Conservation (phyloP, 1,140 invertebrate genomes). For the Monomorium pharaonis region DNA sequence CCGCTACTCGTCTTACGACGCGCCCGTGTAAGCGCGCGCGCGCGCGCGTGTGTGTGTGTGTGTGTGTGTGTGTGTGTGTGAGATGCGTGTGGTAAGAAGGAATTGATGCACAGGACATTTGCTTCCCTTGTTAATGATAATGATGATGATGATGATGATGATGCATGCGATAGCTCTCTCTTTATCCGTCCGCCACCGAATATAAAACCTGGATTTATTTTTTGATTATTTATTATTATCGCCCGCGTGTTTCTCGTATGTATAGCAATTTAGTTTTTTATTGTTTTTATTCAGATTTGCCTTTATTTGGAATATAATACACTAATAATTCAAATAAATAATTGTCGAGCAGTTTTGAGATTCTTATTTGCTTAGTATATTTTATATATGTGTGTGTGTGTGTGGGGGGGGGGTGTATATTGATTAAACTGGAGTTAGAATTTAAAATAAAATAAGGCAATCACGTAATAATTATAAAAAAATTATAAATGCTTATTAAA, state of each 20-base stretch:
- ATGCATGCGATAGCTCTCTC: not conserved
- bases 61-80: too few relatives aligned
- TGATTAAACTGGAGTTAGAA: not conserved
- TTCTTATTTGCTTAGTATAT: not conserved
- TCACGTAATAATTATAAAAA: not conserved
- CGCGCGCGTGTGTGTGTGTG: not conserved
- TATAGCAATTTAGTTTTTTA: not conserved
- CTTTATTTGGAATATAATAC: too few relatives aligned
- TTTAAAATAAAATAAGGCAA: not conserved
- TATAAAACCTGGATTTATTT: not conserved
- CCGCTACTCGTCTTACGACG: slow-evolving; percentile 74
- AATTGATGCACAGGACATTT: slow-evolving; percentile 49
- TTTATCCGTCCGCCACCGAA: not conserved
- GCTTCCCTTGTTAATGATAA: slow-evolving; percentile 13
- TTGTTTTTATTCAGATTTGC: not conserved
- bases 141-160: slow-evolving; percentile 10
- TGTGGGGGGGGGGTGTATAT: too few relatives aligned
- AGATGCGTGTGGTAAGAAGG: not conserved
- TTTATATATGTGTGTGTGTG: not conserved
- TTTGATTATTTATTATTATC: not conserved
- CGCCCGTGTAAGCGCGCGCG: not conserved
- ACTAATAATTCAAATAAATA: too few relatives aligned
- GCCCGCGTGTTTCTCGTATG: not conserved
- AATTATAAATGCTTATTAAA: not conserved
- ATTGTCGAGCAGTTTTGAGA: too few relatives aligned